These are phyloP conservation scores for Drosophila seclusa DNA, from an alignment of 2,888 invertebrate species.

Conservation along the genomic window DNA sequence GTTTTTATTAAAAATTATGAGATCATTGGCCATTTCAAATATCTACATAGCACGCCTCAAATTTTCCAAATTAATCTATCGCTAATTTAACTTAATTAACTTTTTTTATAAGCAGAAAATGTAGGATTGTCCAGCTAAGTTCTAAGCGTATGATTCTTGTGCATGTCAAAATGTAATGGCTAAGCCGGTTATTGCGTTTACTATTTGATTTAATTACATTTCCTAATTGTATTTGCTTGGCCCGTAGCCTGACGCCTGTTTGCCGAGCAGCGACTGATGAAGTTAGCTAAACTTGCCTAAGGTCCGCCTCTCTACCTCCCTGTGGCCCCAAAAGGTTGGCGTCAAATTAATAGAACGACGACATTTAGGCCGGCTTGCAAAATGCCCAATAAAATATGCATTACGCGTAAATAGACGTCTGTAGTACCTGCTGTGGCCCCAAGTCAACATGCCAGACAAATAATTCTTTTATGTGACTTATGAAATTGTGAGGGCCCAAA, in stretches of 20 bases:
- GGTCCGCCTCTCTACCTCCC: background rate
- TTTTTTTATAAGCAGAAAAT: constrained; percentile 2
- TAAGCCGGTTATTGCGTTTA: constrained; percentile 35
- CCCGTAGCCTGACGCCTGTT: constrained; percentile 11
- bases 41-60: constrained; percentile 15
- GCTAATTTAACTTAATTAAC: constrained; percentile 17
- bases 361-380: constrained; percentile 49
- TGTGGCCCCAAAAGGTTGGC: constrained; percentile 9
- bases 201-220: constrained; percentile 59
- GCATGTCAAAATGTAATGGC: constrained; percentile 51
- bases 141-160: background rate
- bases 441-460: constrained; percentile 68
- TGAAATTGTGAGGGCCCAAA: constrained; percentile 46
- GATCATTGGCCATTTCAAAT: constrained; percentile 37
- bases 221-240: constrained; percentile 51
- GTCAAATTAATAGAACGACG: constrained; percentile 55
- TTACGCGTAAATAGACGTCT: constrained; percentile 60
- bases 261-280: constrained; percentile 13
- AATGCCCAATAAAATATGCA: constrained; percentile 75
- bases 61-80: constrained; percentile 26
- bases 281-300: constrained; percentile 13
- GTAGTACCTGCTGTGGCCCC: constrained; percentile 39
- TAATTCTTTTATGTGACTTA: constrained; percentile 73
- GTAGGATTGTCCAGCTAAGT: constrained; percentile 8
- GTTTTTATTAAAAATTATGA: constrained; percentile 35